phyloP scores from a whole-genome alignment of 2,797 vertebrate species.

The Sebastes glaucus region DNA sequence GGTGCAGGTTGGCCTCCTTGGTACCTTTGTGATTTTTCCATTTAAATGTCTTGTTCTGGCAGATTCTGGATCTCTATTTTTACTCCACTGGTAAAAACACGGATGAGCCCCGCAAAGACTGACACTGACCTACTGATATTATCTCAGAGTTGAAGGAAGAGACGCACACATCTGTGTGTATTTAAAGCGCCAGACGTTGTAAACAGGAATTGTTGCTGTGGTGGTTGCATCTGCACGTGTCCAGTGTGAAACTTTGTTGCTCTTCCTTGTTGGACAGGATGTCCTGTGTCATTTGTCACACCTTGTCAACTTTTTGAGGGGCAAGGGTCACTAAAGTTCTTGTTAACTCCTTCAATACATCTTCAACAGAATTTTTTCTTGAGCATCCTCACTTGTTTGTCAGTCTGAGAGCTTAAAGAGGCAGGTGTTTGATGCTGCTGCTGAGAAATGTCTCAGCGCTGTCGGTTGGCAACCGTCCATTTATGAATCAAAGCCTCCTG shows the following conservation, averaged over 20 bases:
- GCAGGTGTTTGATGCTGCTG: constrained; percentile 32
- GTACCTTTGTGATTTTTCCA: not conserved
- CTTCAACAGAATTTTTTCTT: not conserved
- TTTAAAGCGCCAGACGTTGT: constrained; percentile 49
- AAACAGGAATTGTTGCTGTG: constrained; percentile 76
- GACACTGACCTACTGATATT: constrained; percentile 47
- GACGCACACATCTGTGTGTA: constrained; percentile 23
- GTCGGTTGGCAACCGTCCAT: constrained; percentile 41
- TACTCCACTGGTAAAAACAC: not conserved
- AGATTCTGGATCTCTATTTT: not conserved
- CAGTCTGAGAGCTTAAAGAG: not conserved
- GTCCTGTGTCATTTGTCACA: constrained; percentile 56
- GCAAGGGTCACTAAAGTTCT: not conserved
- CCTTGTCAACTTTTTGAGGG: not conserved
- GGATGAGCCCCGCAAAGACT: not conserved
- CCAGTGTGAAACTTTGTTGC: constrained; percentile 38
- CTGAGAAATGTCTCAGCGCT: constrained; percentile 41
- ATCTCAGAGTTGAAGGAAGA: constrained; percentile 55
- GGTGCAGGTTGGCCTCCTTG: constrained; percentile 8
- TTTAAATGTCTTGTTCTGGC: not conserved
- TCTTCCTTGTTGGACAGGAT: constrained; percentile 67
- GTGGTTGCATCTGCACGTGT: constrained; percentile 22
- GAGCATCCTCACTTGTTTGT: constrained; percentile 11
- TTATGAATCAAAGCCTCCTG: constrained; percentile 51
- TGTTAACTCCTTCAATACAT: not conserved